Conservation (phyloP, 2,113 vertebrate genomes). For the Rynchops niger region DNA sequence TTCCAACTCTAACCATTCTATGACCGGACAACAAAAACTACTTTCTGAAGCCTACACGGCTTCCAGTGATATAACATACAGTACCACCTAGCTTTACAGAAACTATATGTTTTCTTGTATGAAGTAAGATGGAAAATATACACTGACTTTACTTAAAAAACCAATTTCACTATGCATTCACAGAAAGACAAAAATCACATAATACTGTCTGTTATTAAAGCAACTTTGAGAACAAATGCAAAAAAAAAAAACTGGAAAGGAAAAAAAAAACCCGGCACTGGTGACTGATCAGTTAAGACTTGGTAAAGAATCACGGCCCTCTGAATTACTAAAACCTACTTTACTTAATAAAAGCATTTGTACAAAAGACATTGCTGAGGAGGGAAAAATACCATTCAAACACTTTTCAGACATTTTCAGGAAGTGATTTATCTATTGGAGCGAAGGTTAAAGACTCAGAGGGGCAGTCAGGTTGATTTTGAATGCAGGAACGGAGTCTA, state of each 20-base stretch:
- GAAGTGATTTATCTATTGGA: slow-evolving; percentile 22
- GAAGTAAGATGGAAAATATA: background rate
- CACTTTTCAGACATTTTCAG: background rate
- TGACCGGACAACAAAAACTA: background rate
- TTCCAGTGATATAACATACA: background rate
- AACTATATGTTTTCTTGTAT: background rate
- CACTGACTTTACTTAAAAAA: background rate
- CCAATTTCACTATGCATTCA: background rate
- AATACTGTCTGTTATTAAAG: background rate
- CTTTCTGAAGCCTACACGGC: background rate
- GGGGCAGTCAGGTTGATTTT: slow-evolving; percentile 1
- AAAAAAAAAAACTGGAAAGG: background rate
- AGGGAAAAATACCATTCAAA: background rate
- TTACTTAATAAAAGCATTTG: background rate
- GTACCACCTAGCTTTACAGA: background rate
- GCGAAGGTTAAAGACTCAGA: slow-evolving; percentile 9
- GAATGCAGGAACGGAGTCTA: background rate
- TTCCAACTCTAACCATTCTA: background rate
- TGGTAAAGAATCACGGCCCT: background rate
- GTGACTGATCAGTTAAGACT: background rate
- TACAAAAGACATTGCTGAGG: background rate
- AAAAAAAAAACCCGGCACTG: background rate
- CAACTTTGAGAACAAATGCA: background rate
- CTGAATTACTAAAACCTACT: background rate
- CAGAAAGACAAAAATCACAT: background rate